phyloP scores from a whole-genome alignment of 1,140 invertebrate species.

The Drosophila repletoides region DNA sequence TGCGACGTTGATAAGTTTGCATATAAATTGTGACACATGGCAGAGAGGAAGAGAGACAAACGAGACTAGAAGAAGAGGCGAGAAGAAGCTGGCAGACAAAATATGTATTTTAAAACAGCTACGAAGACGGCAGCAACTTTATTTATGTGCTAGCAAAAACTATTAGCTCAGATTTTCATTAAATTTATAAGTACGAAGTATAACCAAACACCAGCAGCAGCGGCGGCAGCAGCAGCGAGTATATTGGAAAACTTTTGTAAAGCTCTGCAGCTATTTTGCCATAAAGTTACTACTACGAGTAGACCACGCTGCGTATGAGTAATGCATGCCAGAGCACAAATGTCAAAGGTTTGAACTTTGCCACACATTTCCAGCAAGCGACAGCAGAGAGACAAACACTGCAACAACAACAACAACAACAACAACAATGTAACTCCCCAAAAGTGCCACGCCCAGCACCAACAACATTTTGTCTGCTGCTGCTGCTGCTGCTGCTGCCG shows the following conservation, averaged over 20 bases:
- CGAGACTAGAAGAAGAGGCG: not conserved
- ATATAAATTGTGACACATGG: slow-evolving; percentile 77
- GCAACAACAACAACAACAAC: slow-evolving; percentile 47
- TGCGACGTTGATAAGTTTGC: slow-evolving; percentile 77
- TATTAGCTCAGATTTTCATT: slow-evolving; percentile 77
- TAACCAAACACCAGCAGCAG: slow-evolving; percentile 6
- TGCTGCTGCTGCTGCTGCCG: slow-evolving; percentile 28
- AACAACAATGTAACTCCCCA: slow-evolving; percentile 5
- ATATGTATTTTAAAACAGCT: slow-evolving; percentile 40
- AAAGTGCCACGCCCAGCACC: slow-evolving; percentile 30
- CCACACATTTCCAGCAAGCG: slow-evolving; percentile 49
- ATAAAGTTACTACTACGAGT: slow-evolving; percentile 44
- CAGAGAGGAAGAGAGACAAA: not conserved
- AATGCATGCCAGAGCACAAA: slow-evolving; percentile 68
- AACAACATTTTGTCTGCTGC: not conserved
- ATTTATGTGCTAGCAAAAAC: slow-evolving; percentile 64
- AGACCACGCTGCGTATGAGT: slow-evolving; percentile 68
- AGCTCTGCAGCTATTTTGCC: slow-evolving; percentile 36
- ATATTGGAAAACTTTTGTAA: slow-evolving; percentile 64
- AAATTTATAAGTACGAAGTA: slow-evolving; percentile 74
- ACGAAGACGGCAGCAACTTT: slow-evolving; percentile 32
- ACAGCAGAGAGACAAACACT: slow-evolving; percentile 27
- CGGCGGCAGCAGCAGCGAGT: slow-evolving; percentile 1
- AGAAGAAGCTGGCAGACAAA: not conserved
- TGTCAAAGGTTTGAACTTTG: slow-evolving; percentile 79